Evolutionary conservation across 2,888 invertebrate species (phyloP), one percentile per base, ranked within the genome.

Genomic region (Hecatera dysodea): DNA sequence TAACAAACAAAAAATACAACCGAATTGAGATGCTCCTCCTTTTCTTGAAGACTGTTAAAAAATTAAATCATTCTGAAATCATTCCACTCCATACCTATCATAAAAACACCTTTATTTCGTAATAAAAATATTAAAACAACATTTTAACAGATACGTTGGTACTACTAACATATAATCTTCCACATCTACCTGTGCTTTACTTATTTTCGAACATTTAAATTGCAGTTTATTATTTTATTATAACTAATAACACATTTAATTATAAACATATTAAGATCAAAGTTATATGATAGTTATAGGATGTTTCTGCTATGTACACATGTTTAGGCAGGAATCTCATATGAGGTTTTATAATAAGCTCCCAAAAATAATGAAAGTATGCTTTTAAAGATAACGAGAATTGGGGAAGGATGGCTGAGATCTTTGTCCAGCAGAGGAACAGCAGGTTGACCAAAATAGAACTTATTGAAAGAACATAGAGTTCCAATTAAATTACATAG

Each of bases 181-280:
- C 8, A 1, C 27, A 7, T 39, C 19, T 29, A 24, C 22, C 22
- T 36, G 15, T 22, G 29, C 7, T 36, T 22, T 55, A 22, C 12
- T 55, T 15, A 7, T 55, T 36, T 44, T 29, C 19, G 15, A 29
- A 15, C 12, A 44, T 61, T 61, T 39, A 22, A n/a, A 27, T 36
- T 44, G 19, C 24, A 33, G 7, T 46, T 12, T 50, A 46, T 77
- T 46, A 33, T 46, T n/a, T 61, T 33, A 22, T 9, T 29, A 57
- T 48, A 57, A 62, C 57, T 71, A 53, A 0, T n/a, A 46, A 69
- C 50, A 59, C 19, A 55, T 69, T 63, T 65, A 59, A 72, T 72
- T 70, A 61, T 22, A 27, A 46, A 44, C 39, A 39, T 42, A 22
- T 44, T 48, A 22, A 46, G 55, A 50, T 50, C 15, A 7, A 42